Percentiles rank a stretch among this genome's conserved stretches.
These are phyloP conservation scores for Hippopotamyrus pictus DNA, from an alignment of 2,797 vertebrate species.

Conservation along the genomic window DNA sequence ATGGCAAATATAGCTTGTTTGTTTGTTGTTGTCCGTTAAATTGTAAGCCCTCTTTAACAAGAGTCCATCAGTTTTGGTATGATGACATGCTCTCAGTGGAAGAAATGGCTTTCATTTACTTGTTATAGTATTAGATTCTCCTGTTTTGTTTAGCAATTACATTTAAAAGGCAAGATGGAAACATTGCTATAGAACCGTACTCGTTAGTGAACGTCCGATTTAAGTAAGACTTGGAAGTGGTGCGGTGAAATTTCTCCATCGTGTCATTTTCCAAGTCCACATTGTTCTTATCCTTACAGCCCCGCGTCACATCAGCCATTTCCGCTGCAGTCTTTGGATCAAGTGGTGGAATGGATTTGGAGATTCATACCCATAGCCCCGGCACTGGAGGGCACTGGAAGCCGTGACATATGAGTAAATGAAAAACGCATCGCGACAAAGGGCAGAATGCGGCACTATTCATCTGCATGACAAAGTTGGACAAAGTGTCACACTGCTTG, in stretches of 20 bases:
- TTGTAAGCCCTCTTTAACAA: neutral
- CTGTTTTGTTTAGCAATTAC: neutral
- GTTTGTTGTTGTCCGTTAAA: neutral
- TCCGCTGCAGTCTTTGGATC: neutral
- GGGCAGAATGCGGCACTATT: neutral
- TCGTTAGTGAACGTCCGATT: neutral
- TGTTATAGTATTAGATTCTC: neutral
- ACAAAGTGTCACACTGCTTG: neutral
- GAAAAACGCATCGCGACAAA: neutral
- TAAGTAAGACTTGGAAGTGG: neutral
- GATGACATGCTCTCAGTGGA: neutral
- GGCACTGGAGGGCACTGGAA: neutral
- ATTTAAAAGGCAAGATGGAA: neutral
- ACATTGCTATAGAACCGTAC: neutral
- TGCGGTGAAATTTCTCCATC: neutral
- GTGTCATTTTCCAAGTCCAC: neutral
- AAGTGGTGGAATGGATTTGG: neutral
- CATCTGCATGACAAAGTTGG: neutral
- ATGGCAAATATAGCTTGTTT: neutral
- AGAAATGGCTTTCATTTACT: neutral
- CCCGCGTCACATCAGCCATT: neutral
- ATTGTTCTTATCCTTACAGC: neutral
- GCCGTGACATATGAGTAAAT: neutral
- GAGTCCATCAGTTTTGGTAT: neutral
- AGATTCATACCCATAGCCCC: neutral